These are phyloP conservation scores for Dermochelys coriacea DNA, from an alignment of 2,797 vertebrate genomes.

Conservation along the genomic window DNA sequence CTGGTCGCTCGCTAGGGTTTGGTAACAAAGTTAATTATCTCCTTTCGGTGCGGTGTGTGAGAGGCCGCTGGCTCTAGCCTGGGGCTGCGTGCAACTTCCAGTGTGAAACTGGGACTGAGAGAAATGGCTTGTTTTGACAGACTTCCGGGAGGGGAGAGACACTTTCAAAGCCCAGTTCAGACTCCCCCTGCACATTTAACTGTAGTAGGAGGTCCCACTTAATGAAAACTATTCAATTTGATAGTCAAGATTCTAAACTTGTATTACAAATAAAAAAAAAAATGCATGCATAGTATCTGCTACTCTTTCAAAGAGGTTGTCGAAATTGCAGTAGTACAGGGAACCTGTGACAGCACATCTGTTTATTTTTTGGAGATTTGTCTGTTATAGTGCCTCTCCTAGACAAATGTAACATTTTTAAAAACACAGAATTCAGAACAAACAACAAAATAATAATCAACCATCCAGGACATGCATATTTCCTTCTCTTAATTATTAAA, in stretches of 20 bases:
- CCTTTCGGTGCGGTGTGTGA: not conserved
- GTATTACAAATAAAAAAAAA: too few species aligned
- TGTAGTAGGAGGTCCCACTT: not conserved
- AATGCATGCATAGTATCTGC: not conserved
- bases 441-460: not conserved
- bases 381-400: not conserved
- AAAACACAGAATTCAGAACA: not conserved
- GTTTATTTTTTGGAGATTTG: too few species aligned
- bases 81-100: not conserved
- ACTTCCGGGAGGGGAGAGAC: not conserved
- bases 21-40: not conserved
- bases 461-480: not conserved
- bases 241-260: too few species aligned
- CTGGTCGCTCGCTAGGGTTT: not conserved
- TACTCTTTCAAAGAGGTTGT: too few species aligned
- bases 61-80: not conserved
- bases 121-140: not conserved
- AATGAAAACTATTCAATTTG: not conserved
- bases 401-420: not conserved
- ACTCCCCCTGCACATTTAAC: not conserved
- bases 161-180: not conserved
- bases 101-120: not conserved
- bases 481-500: not conserved
- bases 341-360: not conserved
- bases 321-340: too few species aligned